Evolutionary conservation across 2,113 vertebrate genomes (phyloP).

Genomic region (Eudyptes chrysolophus): DNA sequence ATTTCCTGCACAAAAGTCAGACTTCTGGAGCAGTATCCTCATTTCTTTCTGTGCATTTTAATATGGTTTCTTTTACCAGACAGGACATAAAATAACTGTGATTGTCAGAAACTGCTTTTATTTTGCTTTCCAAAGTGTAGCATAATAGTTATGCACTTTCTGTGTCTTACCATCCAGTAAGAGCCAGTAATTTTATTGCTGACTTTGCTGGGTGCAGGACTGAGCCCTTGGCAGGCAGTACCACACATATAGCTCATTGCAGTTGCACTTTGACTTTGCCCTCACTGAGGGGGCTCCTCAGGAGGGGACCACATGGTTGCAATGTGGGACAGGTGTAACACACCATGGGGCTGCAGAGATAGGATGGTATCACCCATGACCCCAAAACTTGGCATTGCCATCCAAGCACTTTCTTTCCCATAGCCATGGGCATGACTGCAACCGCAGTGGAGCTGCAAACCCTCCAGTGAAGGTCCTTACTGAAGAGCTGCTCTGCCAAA

Average conservation of each 20-base stretch:
- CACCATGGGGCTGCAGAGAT: rapidly evolving
- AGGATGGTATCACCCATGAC: background rate
- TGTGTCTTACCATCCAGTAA: background rate
- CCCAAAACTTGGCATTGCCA: background rate
- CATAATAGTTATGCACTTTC: background rate
- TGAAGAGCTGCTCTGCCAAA: background rate
- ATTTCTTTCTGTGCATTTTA: background rate
- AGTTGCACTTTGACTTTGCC: constrained; percentile 30
- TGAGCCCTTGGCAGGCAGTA: rapidly evolving
- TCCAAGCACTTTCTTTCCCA: background rate
- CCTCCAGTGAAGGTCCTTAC: background rate
- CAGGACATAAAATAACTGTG: background rate
- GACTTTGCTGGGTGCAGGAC: background rate
- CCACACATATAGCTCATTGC: background rate
- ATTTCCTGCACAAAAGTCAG: background rate
- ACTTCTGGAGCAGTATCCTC: background rate
- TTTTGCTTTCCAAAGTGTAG: background rate
- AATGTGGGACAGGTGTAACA: background rate
- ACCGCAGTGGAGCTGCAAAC: background rate
- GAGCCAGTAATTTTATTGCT: background rate
- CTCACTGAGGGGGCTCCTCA: background rate
- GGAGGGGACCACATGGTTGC: background rate
- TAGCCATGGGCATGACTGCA: background rate
- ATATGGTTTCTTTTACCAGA: background rate
- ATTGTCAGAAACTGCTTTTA: background rate